Conservation (phyloP, 2,888 invertebrate species). For the Parelbella ahira region DNA sequence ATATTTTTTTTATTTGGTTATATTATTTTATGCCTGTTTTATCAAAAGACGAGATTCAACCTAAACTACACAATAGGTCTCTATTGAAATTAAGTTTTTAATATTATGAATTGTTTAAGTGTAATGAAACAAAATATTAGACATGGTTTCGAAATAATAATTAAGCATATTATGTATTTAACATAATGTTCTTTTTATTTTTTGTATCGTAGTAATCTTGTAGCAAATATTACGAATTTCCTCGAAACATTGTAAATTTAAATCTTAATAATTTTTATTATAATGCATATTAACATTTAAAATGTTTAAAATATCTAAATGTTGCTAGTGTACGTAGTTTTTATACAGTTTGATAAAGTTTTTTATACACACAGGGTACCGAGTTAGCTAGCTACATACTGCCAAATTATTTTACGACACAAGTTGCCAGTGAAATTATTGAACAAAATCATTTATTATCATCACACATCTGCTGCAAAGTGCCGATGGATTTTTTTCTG, state of each 20-base stretch:
- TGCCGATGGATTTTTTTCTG: no score
- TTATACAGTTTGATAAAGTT: conserved; percentile 48
- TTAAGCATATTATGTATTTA: no score
- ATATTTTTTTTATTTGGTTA: conserved; percentile 21
- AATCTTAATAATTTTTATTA: conserved; percentile 1
- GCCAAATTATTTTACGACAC: conserved; percentile 13
- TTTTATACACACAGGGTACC: conserved; percentile 50
- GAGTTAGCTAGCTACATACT: conserved; percentile 28
- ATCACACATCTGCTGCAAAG: no score
- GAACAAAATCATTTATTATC: no score
- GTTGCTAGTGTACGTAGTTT: conserved; percentile 49
- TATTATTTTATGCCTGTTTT: conserved; percentile 5
- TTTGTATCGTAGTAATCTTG: no score
- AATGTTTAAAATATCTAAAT: conserved; percentile 25
- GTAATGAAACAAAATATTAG: no score
- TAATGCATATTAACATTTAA: conserved; percentile 13
- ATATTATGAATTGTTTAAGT: no score
- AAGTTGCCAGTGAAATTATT: no score
- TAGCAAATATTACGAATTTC: conserved; percentile 1
- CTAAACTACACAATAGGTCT: no score
- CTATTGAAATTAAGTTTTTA: no score
- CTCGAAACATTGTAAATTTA: conserved; percentile 18
- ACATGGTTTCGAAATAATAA: no score
- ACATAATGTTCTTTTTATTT: no score
- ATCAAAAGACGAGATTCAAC: background rate